Percentiles rank a stretch among this genome's conserved stretches.
Evolutionary conservation across 2,797 vertebrate species (phyloP).

Genomic region (Falco berigora): DNA sequence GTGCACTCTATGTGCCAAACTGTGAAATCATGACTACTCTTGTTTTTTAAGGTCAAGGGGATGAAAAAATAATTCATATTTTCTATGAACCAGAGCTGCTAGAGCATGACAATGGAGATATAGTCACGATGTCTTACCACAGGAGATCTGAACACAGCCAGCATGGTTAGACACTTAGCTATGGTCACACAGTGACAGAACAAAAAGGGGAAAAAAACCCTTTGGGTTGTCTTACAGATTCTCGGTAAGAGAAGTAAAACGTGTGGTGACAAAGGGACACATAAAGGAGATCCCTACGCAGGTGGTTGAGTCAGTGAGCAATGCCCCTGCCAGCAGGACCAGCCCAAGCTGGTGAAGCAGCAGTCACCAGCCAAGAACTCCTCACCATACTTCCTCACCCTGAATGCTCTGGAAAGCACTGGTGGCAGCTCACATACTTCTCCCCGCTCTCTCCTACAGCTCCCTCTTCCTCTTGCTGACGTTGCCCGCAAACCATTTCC

Average conservation of each 20-base stretch:
- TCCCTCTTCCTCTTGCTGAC: conserved; percentile 26
- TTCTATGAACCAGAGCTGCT: neutral
- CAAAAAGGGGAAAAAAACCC: neutral
- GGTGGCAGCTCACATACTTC: neutral
- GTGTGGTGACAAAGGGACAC: neutral
- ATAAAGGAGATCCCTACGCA: neutral
- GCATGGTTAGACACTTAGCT: neutral
- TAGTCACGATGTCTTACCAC: neutral
- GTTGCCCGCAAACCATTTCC: conserved; percentile 5
- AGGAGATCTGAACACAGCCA: neutral
- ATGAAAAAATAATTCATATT: neutral
- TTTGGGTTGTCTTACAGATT: neutral
- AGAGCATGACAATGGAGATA: neutral
- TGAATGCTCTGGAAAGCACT: neutral
- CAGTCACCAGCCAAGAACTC: neutral
- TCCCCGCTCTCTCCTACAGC: neutral
- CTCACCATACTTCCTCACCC: neutral
- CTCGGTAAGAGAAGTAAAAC: neutral
- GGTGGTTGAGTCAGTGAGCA: neutral
- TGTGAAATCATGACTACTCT: neutral
- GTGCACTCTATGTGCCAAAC: neutral
- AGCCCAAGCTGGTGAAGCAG: neutral
- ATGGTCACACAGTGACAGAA: neutral
- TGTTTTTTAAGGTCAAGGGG: neutral
- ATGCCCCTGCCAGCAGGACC: neutral